A percentile compares a stretch with the other conserved stretches of the same genome.
Evolutionary conservation across 2,888 invertebrate genomes (phyloP).

Genomic region (Lasioglossum zephyrum): DNA sequence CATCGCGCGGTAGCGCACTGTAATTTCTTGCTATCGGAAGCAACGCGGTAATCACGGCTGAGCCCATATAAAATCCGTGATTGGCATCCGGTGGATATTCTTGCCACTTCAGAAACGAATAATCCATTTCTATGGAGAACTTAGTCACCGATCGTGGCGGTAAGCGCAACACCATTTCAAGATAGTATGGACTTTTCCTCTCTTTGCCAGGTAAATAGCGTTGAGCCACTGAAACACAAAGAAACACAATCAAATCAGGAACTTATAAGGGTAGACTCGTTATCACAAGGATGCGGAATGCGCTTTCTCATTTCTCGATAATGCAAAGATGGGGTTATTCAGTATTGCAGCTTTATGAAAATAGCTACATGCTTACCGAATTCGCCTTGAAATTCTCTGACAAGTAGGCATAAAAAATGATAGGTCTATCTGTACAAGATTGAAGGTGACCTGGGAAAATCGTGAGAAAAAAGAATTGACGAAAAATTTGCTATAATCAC

Average conservation of each 20-base stretch:
- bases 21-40: slow-evolving; percentile 92
- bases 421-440: too few species aligned
- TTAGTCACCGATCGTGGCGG: slow-evolving; percentile 93
- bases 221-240: slow-evolving; percentile 79
- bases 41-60: slow-evolving; percentile 92
- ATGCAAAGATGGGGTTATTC: too few species aligned
- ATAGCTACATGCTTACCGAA: too few species aligned
- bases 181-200: slow-evolving; percentile 92
- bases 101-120: slow-evolving; percentile 98
- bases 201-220: slow-evolving; percentile 92
- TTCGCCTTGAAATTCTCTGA: too few species aligned
- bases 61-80: slow-evolving; percentile 98
- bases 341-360: too few species aligned
- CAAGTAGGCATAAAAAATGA: too few species aligned
- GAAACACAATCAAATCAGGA: not conserved
- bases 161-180: slow-evolving; percentile 93
- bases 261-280: too few species aligned
- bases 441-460: too few species aligned
- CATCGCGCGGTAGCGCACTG: slow-evolving; percentile 90
- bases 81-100: slow-evolving; percentile 99
- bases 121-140: slow-evolving; percentile 95
- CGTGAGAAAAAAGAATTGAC: too few species aligned
- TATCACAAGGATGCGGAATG: too few species aligned
- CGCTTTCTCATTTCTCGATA: too few species aligned
- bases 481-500: too few species aligned